These are phyloP conservation scores for Hydrozoanthus tunicans DNA, from an alignment of 64 coral and sea anemone species.

Conservation along the genomic window DNA sequence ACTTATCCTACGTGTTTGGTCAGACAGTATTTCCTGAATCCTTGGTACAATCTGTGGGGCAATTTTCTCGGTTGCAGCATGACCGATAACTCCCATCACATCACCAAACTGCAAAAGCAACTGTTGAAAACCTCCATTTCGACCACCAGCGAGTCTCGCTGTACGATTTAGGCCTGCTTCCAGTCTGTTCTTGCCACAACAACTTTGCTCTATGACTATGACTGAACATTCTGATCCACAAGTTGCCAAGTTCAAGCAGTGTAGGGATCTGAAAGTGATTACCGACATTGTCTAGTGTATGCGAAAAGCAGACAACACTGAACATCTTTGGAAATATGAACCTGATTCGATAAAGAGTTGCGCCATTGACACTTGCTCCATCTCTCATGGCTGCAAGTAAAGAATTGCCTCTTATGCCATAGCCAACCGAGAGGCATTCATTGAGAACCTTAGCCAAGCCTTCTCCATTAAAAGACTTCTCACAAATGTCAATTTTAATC, in stretches of 20 bases:
- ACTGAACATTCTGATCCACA: neutral
- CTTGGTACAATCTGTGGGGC: neutral
- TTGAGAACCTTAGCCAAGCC: no score
- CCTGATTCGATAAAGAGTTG: neutral
- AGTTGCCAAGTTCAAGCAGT: neutral
- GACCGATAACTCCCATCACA: neutral
- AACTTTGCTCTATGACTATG: neutral
- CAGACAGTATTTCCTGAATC: neutral
- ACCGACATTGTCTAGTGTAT: neutral
- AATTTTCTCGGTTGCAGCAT: neutral
- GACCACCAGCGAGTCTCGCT: neutral
- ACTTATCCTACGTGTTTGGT: neutral
- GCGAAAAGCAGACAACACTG: neutral
- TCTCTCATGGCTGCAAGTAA: no score
- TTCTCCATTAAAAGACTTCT: no score
- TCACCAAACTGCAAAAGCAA: neutral
- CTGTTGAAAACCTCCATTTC: neutral
- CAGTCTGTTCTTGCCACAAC: neutral
- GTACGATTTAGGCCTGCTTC: neutral
- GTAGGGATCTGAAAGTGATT: neutral
- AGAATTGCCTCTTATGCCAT: no score
- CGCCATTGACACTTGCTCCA: neutral
- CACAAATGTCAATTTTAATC: no score
- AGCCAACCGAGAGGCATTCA: no score
- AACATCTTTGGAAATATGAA: neutral